Percentiles rank a stretch among this genome's conserved stretches.
These are phyloP conservation scores for Parazoanthus swiftii DNA, from an alignment of 92 coral and sea anemone species.

Conservation along the genomic window DNA sequence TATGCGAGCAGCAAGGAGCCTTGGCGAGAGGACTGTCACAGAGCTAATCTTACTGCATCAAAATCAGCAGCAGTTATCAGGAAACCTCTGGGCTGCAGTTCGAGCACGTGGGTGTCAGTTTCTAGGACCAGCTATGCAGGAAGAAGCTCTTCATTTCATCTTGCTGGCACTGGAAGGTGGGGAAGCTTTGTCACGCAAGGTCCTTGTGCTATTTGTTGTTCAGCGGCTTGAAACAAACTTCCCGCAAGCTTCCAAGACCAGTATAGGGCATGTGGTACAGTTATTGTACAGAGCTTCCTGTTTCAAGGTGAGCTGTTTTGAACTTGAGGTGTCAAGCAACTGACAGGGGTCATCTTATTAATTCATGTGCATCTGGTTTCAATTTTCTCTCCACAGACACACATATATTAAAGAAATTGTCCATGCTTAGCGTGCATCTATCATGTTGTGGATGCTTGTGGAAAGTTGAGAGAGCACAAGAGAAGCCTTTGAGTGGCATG, in stretches of 20 bases:
- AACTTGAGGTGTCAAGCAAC: not conserved
- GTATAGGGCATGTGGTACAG: slow-evolving; percentile 93
- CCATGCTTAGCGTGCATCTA: too few species aligned
- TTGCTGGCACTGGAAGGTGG: slow-evolving; percentile 95
- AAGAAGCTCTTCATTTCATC: slow-evolving; percentile 90
- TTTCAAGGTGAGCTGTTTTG: slow-evolving; percentile 62
- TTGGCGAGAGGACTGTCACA: slow-evolving; percentile 96
- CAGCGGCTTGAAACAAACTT: slow-evolving; percentile 77
- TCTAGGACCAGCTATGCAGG: slow-evolving; percentile 99
- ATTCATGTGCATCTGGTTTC: too few species aligned
- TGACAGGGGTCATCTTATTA: not conserved
- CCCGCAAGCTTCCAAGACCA: slow-evolving; percentile 89
- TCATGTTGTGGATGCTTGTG: too few species aligned
- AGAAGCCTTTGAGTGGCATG: too few species aligned
- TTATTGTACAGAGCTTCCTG: slow-evolving; percentile 88
- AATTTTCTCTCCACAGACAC: too few species aligned
- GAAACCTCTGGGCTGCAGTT: slow-evolving; percentile 96
- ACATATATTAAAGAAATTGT: too few species aligned
- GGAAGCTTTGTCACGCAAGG: slow-evolving; percentile 95
- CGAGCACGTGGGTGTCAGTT: slow-evolving; percentile 99
- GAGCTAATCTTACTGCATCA: slow-evolving; percentile 97
- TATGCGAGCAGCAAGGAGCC: slow-evolving; percentile 97
- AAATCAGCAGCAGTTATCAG: slow-evolving; percentile 89
- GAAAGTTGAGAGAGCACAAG: too few species aligned
- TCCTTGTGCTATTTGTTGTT: slow-evolving; percentile 91